phyloP scores from a whole-genome alignment of 2,797 vertebrate genomes.

The Pipistrellus pygmaeus region DNA sequence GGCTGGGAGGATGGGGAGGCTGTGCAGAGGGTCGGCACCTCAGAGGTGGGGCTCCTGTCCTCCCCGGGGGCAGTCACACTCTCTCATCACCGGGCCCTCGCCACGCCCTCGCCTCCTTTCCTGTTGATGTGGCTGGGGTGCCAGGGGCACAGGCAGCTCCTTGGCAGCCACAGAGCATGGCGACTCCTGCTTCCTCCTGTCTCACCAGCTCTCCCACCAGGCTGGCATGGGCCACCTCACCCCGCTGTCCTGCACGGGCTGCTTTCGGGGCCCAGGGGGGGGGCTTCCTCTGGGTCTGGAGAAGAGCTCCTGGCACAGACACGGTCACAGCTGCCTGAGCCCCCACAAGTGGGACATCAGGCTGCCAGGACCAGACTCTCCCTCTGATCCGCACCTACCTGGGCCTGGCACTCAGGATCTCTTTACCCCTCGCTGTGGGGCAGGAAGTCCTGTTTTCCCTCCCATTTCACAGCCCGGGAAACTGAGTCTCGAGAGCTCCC shows the following conservation, averaged over 20 bases:
- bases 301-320: not conserved
- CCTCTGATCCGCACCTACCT: not conserved
- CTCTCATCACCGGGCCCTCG: accelerated
- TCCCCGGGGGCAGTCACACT: not conserved
- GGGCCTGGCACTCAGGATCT: not conserved
- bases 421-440: not conserved
- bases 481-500: not conserved
- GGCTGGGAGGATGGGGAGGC: not conserved
- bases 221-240: accelerated
- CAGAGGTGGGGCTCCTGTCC: not conserved
- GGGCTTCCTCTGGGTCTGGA: not conserved
- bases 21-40: accelerated
- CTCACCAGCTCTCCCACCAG: not conserved
- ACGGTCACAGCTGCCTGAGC: not conserved
- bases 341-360: too few species aligned
- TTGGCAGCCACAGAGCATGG: not conserved
- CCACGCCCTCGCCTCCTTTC: not conserved
- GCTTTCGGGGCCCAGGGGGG: not conserved
- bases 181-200: not conserved
- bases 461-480: not conserved
- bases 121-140: not conserved
- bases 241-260: not conserved
- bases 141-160: not conserved
- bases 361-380: not conserved
- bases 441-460: not conserved